These are phyloP conservation scores for Drosophila repleta DNA, from an alignment of 1,140 invertebrate species.

Conservation along the genomic window DNA sequence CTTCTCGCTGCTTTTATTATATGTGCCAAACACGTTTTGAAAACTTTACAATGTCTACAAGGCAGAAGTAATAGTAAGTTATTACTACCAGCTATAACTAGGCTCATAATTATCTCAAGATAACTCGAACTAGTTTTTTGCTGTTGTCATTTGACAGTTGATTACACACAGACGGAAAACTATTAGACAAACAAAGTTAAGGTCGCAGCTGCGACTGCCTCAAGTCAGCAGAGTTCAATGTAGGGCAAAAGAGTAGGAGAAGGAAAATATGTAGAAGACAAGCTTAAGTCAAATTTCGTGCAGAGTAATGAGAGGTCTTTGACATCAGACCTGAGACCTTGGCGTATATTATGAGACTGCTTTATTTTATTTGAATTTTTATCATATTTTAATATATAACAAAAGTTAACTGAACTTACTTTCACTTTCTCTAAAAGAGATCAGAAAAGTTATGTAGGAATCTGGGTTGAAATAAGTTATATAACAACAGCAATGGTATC, in stretches of 20 bases:
- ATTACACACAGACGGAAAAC: slow-evolving; percentile 37
- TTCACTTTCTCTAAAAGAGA: too few relatives aligned
- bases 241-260: slow-evolving; percentile 20
- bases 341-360: too few relatives aligned
- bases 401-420: too few relatives aligned
- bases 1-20: too few relatives aligned
- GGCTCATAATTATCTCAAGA: slow-evolving; percentile 26
- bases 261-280: neutral
- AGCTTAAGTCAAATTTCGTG: too few relatives aligned
- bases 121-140: slow-evolving; percentile 16
- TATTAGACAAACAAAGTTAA: slow-evolving; percentile 22
- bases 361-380: too few relatives aligned
- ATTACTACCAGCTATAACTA: slow-evolving; percentile 32
- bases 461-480: too few relatives aligned
- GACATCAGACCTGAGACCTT: too few relatives aligned
- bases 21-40: neutral
- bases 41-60: neutral
- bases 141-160: slow-evolving; percentile 29
- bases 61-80: slow-evolving; percentile 22
- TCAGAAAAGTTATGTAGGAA: too few relatives aligned
- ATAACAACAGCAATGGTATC: too few relatives aligned
- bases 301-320: too few relatives aligned
- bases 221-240: slow-evolving; percentile 33
- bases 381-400: too few relatives aligned
- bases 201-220: slow-evolving; percentile 2